A percentile compares a stretch with the other conserved stretches of the same genome.
Evolutionary conservation across 2,888 invertebrate genomes (phyloP).

Genomic region (Acleris emargana): DNA sequence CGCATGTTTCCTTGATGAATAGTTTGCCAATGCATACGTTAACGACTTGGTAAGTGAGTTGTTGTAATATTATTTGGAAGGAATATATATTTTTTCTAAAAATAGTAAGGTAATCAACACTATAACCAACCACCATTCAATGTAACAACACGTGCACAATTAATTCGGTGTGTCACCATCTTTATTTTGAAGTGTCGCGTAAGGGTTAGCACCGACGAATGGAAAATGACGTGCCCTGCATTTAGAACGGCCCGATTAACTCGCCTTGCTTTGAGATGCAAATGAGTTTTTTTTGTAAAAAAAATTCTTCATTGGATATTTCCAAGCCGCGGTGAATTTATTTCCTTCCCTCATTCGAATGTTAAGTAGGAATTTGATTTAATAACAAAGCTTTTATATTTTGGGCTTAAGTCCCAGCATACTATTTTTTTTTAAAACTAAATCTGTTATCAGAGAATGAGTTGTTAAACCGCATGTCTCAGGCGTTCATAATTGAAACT

Average conservation of each 20-base stretch:
- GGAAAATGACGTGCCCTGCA: constrained; percentile 73
- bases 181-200: constrained; percentile 60
- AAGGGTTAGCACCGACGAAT: constrained; percentile 72
- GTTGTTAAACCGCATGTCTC: too few species aligned
- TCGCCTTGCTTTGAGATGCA: constrained; percentile 79
- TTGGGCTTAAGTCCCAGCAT: constrained; percentile 3
- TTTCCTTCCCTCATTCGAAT: constrained; percentile 51
- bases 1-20: too few species aligned
- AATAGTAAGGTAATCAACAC: background rate
- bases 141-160: constrained; percentile 3
- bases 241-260: constrained; percentile 74
- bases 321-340: constrained; percentile 71
- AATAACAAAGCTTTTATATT: constrained; percentile 34
- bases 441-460: too few species aligned
- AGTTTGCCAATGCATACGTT: too few species aligned
- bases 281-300: constrained; percentile 72
- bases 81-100: too few species aligned
- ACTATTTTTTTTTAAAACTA: background rate
- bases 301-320: constrained; percentile 80
- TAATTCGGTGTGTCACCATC: constrained; percentile 42
- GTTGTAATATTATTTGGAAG: too few species aligned
- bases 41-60: too few species aligned
- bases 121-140: background rate
- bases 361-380: constrained; percentile 36
- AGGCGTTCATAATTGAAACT: too few species aligned